Evolutionary conservation across 2,797 vertebrate genomes (phyloP).

Genomic region (Steatocranus sp.): DNA sequence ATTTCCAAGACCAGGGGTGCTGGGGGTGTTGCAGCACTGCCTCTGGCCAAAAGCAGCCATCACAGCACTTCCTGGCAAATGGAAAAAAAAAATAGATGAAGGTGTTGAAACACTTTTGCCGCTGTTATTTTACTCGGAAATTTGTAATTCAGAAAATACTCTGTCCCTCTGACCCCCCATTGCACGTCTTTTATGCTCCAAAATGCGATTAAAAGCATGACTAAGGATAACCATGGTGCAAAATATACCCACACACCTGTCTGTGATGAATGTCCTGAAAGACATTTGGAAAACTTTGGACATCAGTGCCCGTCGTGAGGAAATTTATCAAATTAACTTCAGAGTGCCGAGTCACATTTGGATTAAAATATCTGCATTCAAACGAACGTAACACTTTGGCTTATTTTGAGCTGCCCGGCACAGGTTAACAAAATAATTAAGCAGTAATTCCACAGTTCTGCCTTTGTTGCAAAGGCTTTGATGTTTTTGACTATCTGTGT

Average conservation of each 20-base stretch:
- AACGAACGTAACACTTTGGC: no score
- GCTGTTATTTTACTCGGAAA: neutral
- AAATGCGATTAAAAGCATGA: neutral
- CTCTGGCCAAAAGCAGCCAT: neutral
- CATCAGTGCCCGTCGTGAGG: accelerated
- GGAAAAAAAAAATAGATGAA: neutral
- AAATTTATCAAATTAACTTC: neutral
- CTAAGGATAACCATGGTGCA: neutral
- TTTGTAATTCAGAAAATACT: neutral
- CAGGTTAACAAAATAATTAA: neutral
- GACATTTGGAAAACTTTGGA: neutral
- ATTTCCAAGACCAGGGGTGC: neutral
- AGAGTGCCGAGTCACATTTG: no score
- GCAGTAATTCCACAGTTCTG: neutral
- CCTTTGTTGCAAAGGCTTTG: neutral
- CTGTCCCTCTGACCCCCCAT: neutral
- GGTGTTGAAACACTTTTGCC: neutral
- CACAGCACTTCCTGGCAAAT: neutral
- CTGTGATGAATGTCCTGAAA: no score
- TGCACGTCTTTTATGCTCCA: neutral
- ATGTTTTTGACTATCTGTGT: neutral
- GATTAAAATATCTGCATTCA: no score
- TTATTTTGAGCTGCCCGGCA: neutral
- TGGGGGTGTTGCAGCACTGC: neutral
- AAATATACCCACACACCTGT: neutral